These are phyloP conservation scores for Argya squamiceps DNA, from an alignment of 2,797 vertebrate genomes.

Conservation along the genomic window DNA sequence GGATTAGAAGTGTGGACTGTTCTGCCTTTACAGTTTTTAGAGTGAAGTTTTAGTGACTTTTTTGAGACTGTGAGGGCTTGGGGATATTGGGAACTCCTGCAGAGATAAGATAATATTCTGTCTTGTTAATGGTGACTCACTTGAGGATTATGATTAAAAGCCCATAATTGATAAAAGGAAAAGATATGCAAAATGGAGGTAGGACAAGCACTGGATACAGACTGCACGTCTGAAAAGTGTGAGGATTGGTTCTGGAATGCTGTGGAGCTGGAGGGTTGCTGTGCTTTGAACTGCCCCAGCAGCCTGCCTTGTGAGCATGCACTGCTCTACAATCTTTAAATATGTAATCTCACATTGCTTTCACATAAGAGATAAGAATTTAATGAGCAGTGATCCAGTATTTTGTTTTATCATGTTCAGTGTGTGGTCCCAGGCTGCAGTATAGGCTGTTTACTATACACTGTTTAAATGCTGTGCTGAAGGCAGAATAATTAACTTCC, in stretches of 20 bases:
- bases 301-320: not conserved
- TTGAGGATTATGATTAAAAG: not conserved
- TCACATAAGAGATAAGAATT: not conserved
- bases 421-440: not conserved
- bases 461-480: slow-evolving; percentile 22
- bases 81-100: not conserved
- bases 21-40: not conserved
- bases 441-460: not conserved
- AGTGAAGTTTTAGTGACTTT: not conserved
- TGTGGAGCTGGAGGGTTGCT: not conserved
- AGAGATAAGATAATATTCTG: not conserved
- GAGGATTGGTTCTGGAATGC: not conserved
- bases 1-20: not conserved
- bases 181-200: not conserved
- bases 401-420: not conserved
- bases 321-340: not conserved
- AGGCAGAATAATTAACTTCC: slow-evolving; percentile 30
- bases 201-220: not conserved
- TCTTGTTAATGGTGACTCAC: not conserved
- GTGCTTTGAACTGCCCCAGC: not conserved
- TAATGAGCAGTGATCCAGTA: not conserved
- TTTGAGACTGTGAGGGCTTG: not conserved
- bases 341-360: not conserved
- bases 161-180: not conserved
- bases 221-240: not conserved